These are phyloP conservation scores for Enteromius afrohamiltoni DNA, from an alignment of 2,797 vertebrate genomes.

Conservation along the genomic window DNA sequence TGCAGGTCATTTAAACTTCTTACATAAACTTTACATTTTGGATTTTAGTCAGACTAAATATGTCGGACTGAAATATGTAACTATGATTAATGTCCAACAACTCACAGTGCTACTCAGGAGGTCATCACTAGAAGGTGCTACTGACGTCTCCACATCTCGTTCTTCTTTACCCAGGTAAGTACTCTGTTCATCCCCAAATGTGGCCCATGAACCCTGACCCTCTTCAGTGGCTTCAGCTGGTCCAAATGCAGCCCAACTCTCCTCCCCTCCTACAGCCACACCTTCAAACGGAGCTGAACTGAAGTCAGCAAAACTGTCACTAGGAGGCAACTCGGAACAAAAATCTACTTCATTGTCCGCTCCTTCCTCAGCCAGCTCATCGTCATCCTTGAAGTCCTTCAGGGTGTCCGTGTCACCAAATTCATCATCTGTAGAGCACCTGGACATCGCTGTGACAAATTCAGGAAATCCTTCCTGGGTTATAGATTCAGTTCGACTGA, in stretches of 20 bases:
- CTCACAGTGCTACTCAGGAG: slow-evolving; percentile 69
- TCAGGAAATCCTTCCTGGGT: slow-evolving; percentile 56
- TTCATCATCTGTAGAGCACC: slow-evolving; percentile 60
- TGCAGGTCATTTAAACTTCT: not conserved
- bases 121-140: slow-evolving; percentile 57
- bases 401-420: slow-evolving; percentile 78
- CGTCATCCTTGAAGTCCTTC: slow-evolving; percentile 62
- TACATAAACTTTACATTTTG: not conserved
- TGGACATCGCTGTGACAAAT: slow-evolving; percentile 51
- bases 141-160: slow-evolving; percentile 73
- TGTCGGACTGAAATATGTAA: not conserved
- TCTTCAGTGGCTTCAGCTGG: slow-evolving; percentile 67
- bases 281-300: slow-evolving; percentile 84
- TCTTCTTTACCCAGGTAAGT: slow-evolving; percentile 73
- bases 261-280: slow-evolving; percentile 73
- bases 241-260: slow-evolving; percentile 84
- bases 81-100: not conserved
- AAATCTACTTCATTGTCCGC: slow-evolving; percentile 53
- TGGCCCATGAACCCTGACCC: slow-evolving; percentile 79
- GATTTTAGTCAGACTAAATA: not conserved
- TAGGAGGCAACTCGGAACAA: slow-evolving; percentile 79
- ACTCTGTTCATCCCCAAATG: slow-evolving; percentile 78
- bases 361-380: slow-evolving; percentile 45
- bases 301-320: slow-evolving; percentile 95
- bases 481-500: slow-evolving; percentile 56